Evolutionary conservation across 2,888 invertebrate species (phyloP), one percentile per base, ranked within the genome.

Genomic region (Alcis repandata): DNA sequence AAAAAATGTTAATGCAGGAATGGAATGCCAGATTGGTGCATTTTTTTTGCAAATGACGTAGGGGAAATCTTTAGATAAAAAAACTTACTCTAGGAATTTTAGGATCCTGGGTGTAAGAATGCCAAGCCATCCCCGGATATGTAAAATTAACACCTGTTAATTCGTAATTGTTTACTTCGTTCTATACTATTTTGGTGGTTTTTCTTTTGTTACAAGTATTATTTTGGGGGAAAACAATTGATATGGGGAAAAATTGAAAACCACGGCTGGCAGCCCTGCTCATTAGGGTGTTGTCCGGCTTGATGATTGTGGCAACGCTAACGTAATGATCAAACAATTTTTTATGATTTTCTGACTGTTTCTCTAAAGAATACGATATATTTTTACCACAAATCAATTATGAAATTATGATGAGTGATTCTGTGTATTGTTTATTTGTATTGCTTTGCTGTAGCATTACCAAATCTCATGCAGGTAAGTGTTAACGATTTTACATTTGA

Each of bases 361-460:
- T 77, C 57, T 67, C 67, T 73, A 68, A 67, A 72, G 74, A 63
- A 63, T 59, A 63, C 60, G 69, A 70, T 61, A 58, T 59, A 59
- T 59, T 73, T 73, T 73, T 58, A 40, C 13, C 15, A 49, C 49
- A 59, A 59, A 69, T 70, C 69, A 85, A 87, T 66, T 82, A 93
- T 93, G 92, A 91, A 84, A 91, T 91, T 91, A 93, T 90, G 89
- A 93, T 93, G 92, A 91, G 84, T 82, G 80, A 75, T 82, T 83
- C 83, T 72, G 76, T 85, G 76, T 88, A 86, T 87, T 88, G 84
- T 90, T 91, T 90, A 71, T 80, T 89, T 85, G 85, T 88, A 80
- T 90, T 92, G 81, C 84, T 93, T 86, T 89, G 85, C 81, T 85
- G 79, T 83, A 87, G 79, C 82, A 76, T 85, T 76, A 80, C 85